Evolutionary conservation across 1,140 invertebrate species (phyloP).

Genomic region (Mizuhopecten yessoensis): DNA sequence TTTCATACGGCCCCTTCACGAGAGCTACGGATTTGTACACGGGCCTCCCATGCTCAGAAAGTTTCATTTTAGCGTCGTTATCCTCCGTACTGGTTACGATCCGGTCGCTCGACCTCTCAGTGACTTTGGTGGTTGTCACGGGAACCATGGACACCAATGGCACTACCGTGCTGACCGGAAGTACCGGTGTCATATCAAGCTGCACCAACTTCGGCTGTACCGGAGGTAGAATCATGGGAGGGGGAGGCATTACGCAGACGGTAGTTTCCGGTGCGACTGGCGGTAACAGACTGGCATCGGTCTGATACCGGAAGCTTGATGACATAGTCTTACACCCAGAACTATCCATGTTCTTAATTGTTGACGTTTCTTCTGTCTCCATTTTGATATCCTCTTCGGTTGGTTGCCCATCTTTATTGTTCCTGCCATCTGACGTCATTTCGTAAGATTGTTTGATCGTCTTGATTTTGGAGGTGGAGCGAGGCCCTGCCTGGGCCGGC

Average conservation of each 20-base stretch:
- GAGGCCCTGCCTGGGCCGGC: background rate
- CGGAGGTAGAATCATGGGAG: slow-evolving; percentile 3
- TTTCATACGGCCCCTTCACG: slow-evolving; percentile 62
- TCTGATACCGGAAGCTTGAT: slow-evolving; percentile 8
- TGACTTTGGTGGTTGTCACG: background rate
- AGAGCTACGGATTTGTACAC: slow-evolving; percentile 62
- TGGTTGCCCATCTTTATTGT: background rate
- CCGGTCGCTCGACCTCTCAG: background rate
- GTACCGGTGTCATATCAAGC: slow-evolving; percentile 51
- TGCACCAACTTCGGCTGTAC: slow-evolving; percentile 45
- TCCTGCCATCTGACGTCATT: slow-evolving; percentile 57
- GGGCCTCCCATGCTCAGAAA: slow-evolving; percentile 48
- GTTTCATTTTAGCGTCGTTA: slow-evolving; percentile 46
- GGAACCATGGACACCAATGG: background rate
- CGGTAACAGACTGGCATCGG: background rate
- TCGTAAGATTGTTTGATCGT: slow-evolving; percentile 60
- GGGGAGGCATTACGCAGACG: background rate
- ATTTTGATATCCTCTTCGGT: slow-evolving; percentile 47
- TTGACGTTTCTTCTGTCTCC: slow-evolving; percentile 46
- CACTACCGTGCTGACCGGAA: slow-evolving; percentile 4
- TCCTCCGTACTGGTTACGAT: slow-evolving; percentile 41
- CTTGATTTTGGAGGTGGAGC: slow-evolving; percentile 49
- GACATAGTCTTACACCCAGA: slow-evolving; percentile 12
- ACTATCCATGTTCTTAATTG: background rate
- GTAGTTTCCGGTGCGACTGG: background rate